phyloP scores from a whole-genome alignment of 2,797 vertebrate species.

The Ceryle rudis region DNA sequence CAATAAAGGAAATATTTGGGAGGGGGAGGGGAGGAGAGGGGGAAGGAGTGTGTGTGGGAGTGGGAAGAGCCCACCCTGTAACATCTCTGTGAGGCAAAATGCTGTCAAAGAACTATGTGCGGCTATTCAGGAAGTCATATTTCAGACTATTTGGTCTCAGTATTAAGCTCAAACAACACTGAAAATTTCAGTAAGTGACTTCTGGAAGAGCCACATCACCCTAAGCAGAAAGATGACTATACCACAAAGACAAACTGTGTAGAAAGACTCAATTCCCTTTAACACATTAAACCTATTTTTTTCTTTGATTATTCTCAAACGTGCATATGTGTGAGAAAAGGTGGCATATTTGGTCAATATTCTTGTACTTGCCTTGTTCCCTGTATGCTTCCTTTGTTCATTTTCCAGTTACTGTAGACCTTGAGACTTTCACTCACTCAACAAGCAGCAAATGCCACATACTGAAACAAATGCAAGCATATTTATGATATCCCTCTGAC shows the following conservation, averaged over 20 bases:
- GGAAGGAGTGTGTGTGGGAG: neutral
- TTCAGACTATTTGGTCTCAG: slow-evolving; percentile 13
- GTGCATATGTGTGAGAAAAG: neutral
- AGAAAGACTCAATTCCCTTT: neutral
- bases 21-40: neutral
- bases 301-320: neutral
- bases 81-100: slow-evolving; percentile 20
- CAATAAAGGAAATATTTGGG: slow-evolving; percentile 38
- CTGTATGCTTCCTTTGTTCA: neutral
- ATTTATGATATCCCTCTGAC: neutral
- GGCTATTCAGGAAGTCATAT: slow-evolving; percentile 65
- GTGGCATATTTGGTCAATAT: neutral
- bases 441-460: neutral
- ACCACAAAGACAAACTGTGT: neutral
- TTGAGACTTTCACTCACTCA: neutral
- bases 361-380: neutral
- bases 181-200: neutral
- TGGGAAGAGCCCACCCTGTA: neutral
- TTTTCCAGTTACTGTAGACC: neutral
- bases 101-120: slow-evolving; percentile 25
- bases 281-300: neutral
- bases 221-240: neutral
- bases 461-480: neutral
- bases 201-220: neutral
- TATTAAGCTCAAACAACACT: neutral